Percentiles rank a stretch among this genome's conserved stretches.
phyloP scores from a whole-genome alignment of 2,797 vertebrate species.

The Sebastes itinus region DNA sequence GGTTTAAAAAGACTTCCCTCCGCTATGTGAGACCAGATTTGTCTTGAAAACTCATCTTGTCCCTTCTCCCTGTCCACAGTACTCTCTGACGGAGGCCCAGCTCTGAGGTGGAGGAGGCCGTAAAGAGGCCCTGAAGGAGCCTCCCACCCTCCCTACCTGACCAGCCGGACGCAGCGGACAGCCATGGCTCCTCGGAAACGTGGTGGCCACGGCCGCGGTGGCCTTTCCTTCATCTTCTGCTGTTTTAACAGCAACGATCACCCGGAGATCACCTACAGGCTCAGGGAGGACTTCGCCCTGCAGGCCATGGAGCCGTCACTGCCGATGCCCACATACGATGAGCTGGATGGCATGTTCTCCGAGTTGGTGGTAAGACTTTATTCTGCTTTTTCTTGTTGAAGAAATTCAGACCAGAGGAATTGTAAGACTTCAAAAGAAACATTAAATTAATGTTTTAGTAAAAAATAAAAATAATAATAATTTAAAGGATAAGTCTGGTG shows the following conservation, averaged over 20 bases:
- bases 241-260: conserved; percentile 96
- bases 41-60: conserved; percentile 1
- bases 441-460: neutral
- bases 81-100: conserved; percentile 76
- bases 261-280: conserved; percentile 96
- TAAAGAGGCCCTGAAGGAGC: conserved; percentile 73
- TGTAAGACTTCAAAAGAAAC: neutral
- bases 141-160: conserved; percentile 68
- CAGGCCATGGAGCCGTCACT: conserved; percentile 94
- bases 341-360: conserved; percentile 94
- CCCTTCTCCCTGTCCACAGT: conserved; percentile 53
- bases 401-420: neutral
- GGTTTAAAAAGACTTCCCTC: neutral
- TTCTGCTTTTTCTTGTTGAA: neutral
- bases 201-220: conserved; percentile 78
- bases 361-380: conserved; percentile 92
- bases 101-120: conserved; percentile 74
- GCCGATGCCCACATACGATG: conserved; percentile 92
- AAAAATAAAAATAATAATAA: neutral
- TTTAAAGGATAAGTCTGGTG: neutral
- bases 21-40: neutral
- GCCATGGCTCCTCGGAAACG: conserved; percentile 97
- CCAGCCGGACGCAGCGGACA: conserved; percentile 28
- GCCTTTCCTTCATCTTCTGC: conserved; percentile 95
- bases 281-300: conserved; percentile 93